Evolutionary conservation across 2,113 vertebrate genomes (phyloP).

Genomic region (Gallinago jamesoni): DNA sequence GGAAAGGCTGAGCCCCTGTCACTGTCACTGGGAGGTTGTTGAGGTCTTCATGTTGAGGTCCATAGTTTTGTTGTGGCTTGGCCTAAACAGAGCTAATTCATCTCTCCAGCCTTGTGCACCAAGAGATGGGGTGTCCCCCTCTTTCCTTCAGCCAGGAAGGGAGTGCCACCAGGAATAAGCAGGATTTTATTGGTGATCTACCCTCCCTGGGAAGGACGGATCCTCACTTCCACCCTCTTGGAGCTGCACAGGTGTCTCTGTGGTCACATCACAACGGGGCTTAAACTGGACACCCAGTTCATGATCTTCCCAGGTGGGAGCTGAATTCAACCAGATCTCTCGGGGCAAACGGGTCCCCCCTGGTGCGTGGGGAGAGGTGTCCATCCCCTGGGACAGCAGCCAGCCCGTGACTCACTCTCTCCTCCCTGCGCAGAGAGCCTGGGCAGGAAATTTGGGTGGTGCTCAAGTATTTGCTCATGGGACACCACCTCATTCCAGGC

Average conservation of each 20-base stretch:
- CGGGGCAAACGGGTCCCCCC: accelerated
- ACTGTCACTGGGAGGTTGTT: accelerated
- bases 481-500: constrained; percentile 70
- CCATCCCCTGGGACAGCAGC: background rate
- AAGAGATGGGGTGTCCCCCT: background rate
- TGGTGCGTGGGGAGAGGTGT: background rate
- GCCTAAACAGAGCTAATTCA: background rate
- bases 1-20: background rate
- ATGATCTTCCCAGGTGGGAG: accelerated
- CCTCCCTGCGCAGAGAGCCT: background rate
- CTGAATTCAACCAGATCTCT: background rate
- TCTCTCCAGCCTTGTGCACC: background rate
- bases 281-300: background rate
- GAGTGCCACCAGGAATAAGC: background rate
- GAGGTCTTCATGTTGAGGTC: background rate
- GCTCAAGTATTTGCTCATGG: constrained; percentile 53
- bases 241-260: background rate
- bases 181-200: background rate
- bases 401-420: constrained; percentile 46
- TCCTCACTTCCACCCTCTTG: background rate
- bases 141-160: background rate
- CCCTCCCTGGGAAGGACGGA: background rate
- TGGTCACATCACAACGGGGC: background rate
- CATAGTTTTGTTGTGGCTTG: background rate
- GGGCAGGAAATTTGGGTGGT: constrained; percentile 62